Conservation (phyloP, 1,140 invertebrate species). For the Drosophila kurseongensis region DNA sequence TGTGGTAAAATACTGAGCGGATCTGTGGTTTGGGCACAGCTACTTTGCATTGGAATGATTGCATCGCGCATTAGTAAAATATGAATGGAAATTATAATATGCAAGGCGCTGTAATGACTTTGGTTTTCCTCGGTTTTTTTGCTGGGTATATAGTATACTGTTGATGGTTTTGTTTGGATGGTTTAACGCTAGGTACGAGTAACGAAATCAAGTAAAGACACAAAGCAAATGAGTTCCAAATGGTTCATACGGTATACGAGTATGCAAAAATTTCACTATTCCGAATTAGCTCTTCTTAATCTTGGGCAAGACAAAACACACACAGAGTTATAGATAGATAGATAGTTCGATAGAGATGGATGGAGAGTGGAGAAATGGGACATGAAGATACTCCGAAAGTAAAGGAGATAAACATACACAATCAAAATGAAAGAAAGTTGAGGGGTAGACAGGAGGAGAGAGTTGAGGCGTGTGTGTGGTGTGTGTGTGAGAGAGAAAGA, state of each 20-base stretch:
- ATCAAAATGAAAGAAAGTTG: constrained; percentile 29
- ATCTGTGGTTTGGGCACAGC: constrained; percentile 52
- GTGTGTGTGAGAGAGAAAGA: constrained; percentile 20
- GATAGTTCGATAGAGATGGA: constrained; percentile 45
- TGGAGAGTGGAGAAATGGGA: constrained; percentile 46
- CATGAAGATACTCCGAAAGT: constrained; percentile 50
- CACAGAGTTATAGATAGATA: constrained; percentile 54
- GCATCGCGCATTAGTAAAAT: constrained; percentile 56
- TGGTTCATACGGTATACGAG: constrained; percentile 46
- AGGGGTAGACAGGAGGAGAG: constrained; percentile 5
- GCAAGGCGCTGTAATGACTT: constrained; percentile 16
- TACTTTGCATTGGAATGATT: constrained; percentile 65
- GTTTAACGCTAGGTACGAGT: constrained; percentile 57
- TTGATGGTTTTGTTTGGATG: constrained; percentile 33
- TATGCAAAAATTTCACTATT: constrained; percentile 66
- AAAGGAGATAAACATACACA: constrained; percentile 54
- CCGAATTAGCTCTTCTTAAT: constrained; percentile 74
- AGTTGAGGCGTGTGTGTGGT: constrained; percentile 30
- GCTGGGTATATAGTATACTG: constrained; percentile 19
- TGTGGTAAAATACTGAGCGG: constrained; percentile 17
- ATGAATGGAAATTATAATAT: constrained; percentile 59
- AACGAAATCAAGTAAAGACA: constrained; percentile 60
- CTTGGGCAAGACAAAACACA: constrained; percentile 62
- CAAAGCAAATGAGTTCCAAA: constrained; percentile 79
- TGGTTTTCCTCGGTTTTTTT: constrained; percentile 21